phyloP scores from a whole-genome alignment of 2,888 invertebrate species.

The Hyppa rectilinea region DNA sequence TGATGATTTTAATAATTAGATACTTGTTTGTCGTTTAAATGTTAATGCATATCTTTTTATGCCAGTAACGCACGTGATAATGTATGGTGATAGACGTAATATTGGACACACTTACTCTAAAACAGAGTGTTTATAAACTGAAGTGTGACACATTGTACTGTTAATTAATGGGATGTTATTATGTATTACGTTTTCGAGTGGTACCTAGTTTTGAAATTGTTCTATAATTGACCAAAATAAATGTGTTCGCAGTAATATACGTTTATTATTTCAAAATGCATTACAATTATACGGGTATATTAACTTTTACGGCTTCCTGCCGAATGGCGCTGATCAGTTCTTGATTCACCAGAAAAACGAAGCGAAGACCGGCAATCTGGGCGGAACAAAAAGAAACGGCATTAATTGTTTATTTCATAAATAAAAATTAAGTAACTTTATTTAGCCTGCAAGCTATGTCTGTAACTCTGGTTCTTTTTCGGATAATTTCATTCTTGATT shows the following conservation, averaged over 20 bases:
- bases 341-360: constrained; percentile 98
- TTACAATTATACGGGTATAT: constrained; percentile 87
- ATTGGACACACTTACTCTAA: constrained; percentile 71
- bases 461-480: too few relatives aligned
- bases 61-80: constrained; percentile 89
- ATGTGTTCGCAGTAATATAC: constrained; percentile 88
- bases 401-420: not conserved
- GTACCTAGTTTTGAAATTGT: constrained; percentile 86
- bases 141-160: constrained; percentile 73
- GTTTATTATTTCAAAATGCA: constrained; percentile 66
- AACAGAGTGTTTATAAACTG: constrained; percentile 68
- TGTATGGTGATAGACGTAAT: constrained; percentile 86
- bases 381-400: constrained; percentile 41
- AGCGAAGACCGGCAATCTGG: constrained; percentile 96
- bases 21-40: constrained; percentile 78
- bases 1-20: constrained; percentile 72
- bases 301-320: constrained; percentile 96
- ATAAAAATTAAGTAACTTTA: too few relatives aligned
- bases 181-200: constrained; percentile 85
- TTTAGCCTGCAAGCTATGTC: too few relatives aligned
- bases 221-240: constrained; percentile 89
- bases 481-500: too few relatives aligned
- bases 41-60: constrained; percentile 85
- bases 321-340: constrained; percentile 97
- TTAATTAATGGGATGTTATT: constrained; percentile 73